phyloP scores from a whole-genome alignment of 2,797 vertebrate species.

The Typhlichthys eigenmanni region DNA sequence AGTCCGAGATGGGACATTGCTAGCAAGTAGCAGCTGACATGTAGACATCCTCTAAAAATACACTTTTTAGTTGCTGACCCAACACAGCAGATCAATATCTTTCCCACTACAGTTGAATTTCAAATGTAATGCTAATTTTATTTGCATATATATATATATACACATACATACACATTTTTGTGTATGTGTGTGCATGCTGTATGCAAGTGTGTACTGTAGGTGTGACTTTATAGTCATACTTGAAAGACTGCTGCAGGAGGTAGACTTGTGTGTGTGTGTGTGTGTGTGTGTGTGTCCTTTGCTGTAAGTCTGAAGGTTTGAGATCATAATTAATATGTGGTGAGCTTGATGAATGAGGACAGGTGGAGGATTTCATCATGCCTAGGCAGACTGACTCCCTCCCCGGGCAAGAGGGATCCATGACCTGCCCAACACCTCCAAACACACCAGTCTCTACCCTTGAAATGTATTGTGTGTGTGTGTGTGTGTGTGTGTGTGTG shows the following conservation, averaged over 20 bases:
- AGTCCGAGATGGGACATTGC: conserved; percentile 34
- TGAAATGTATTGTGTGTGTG: conserved; percentile 52
- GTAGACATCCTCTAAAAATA: conserved; percentile 32
- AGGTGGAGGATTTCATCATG: conserved; percentile 79
- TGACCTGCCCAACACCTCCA: conserved; percentile 68
- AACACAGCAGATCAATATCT: conserved; percentile 31
- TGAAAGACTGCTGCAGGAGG: conserved; percentile 1
- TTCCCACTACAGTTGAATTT: conserved; percentile 29
- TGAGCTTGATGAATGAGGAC: conserved; percentile 83
- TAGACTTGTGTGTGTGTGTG: conserved; percentile 7
- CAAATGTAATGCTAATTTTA: conserved; percentile 19
- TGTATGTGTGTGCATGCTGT: conserved; percentile 14
- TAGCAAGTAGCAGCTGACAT: conserved; percentile 44
- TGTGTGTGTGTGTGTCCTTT: conserved; percentile 72
- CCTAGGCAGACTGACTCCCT: conserved; percentile 76
- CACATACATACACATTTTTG: conserved; percentile 1
- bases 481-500: conserved; percentile 5
- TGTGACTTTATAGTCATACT: too few species aligned
- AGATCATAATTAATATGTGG: conserved; percentile 80
- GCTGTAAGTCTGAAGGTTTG: conserved; percentile 81
- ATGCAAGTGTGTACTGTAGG: too few species aligned
- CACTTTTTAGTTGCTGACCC: conserved; percentile 30
- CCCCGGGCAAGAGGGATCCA: conserved; percentile 69
- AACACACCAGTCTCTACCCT: conserved; percentile 59
- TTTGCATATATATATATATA: too few species aligned